Conservation (phyloP, 2,888 invertebrate genomes). For the Drosophila anomelani region DNA sequence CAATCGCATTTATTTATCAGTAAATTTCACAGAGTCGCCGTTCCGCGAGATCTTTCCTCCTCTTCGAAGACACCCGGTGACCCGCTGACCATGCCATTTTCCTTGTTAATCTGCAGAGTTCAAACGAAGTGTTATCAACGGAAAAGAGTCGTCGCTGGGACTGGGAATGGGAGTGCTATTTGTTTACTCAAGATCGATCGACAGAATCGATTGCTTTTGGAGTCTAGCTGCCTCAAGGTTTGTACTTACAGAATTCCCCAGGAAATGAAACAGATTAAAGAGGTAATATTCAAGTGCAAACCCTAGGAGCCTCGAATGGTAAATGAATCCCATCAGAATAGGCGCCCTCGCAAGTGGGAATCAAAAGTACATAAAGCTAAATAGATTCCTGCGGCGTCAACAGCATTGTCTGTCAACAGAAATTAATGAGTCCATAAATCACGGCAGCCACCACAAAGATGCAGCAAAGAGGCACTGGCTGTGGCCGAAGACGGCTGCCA, state of each 20-base stretch:
- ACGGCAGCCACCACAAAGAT: conserved; percentile 69
- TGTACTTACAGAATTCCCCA: too few species aligned
- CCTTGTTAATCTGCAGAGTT: conserved; percentile 74
- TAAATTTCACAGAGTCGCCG: conserved; percentile 56
- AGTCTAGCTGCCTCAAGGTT: conserved; percentile 27
- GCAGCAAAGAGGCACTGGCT: conserved; percentile 34
- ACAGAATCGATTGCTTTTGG: conserved; percentile 42
- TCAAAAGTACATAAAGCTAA: conserved; percentile 76
- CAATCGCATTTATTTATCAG: conserved; percentile 79
- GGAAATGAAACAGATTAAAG: neutral
- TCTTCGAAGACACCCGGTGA: conserved; percentile 46
- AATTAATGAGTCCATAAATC: conserved; percentile 84
- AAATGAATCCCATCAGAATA: conserved; percentile 69
- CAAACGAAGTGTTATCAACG: conserved; percentile 64
- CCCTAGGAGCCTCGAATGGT: conserved; percentile 46
- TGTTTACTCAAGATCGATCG: conserved; percentile 54
- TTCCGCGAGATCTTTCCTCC: conserved; percentile 41
- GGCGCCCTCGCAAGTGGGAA: conserved; percentile 48
- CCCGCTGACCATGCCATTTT: conserved; percentile 64
- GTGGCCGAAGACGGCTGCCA: conserved; percentile 11
- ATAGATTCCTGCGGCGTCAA: conserved; percentile 80
- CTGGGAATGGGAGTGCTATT: conserved; percentile 37
- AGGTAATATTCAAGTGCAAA: conserved; percentile 15
- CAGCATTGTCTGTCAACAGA: conserved; percentile 83
- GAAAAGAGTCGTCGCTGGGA: conserved; percentile 29